Conservation (phyloP, 53 echinoderm and acorn worm species). For the Patiria pectinifera region DNA sequence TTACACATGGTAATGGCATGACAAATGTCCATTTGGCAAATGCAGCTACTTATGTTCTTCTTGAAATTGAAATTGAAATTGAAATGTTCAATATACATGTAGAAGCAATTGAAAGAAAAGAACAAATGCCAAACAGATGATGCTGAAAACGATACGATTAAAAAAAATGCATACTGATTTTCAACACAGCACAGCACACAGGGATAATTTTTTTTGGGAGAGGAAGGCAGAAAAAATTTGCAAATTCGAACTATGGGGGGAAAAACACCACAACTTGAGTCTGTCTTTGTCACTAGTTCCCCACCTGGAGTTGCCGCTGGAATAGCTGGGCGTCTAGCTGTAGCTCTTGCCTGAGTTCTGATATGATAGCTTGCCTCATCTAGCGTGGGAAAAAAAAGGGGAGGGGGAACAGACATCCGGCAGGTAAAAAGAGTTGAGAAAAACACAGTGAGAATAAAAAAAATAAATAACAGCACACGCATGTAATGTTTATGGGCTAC, state of each 20-base stretch:
- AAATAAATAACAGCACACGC: neutral
- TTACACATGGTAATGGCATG: too few relatives aligned
- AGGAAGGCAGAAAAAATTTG: too few relatives aligned
- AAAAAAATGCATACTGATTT: too few relatives aligned
- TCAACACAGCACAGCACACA: too few relatives aligned
- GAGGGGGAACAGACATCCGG: neutral
- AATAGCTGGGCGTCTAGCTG: slow-evolving; percentile 62
- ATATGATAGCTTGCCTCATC: slow-evolving; percentile 69
- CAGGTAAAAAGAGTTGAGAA: neutral
- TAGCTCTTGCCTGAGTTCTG: slow-evolving; percentile 69
- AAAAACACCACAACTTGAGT: neutral
- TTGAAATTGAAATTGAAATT: too few relatives aligned
- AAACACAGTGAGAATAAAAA: neutral
- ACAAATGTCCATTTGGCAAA: too few relatives aligned
- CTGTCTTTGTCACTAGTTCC: neutral
- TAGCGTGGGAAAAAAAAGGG: slow-evolving; percentile 15
- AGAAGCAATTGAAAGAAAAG: too few relatives aligned
- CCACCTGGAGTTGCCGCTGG: slow-evolving; percentile 72
- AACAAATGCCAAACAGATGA: too few relatives aligned
- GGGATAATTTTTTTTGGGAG: too few relatives aligned
- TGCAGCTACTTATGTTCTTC: too few relatives aligned
- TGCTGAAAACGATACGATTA: too few relatives aligned
- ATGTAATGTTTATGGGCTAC: slow-evolving; percentile 4
- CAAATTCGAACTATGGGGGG: neutral
- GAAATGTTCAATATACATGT: too few relatives aligned